phyloP scores from a whole-genome alignment of 1,140 invertebrate species.

The Myzus persicae region DNA sequence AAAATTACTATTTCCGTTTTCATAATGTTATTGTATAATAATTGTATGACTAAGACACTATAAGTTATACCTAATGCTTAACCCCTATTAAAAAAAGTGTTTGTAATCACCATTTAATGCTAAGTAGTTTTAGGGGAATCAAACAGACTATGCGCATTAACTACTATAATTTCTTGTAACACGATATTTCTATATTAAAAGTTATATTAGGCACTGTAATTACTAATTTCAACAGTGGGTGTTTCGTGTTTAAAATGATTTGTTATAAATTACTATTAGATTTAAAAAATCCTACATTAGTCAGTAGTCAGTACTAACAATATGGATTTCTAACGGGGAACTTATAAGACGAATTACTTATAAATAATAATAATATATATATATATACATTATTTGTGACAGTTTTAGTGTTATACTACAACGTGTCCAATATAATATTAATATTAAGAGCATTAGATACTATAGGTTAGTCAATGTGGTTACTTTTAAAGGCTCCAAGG shows the following conservation, averaged over 20 bases:
- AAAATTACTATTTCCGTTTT: conserved; percentile 31
- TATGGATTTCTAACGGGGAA: neutral
- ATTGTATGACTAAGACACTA: neutral
- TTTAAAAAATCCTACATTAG: neutral
- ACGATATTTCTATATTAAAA: neutral
- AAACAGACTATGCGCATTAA: neutral
- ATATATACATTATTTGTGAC: neutral
- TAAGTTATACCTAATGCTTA: neutral
- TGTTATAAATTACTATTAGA: neutral
- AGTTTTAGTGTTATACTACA: neutral
- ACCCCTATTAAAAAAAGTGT: conserved; percentile 8
- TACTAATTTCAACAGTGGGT: neutral
- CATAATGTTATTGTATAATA: neutral
- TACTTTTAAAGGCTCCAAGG: conserved; percentile 35
- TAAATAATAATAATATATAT: conserved; percentile 11
- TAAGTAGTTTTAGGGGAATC: neutral
- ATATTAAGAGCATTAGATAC: conserved; percentile 21
- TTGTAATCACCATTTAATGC: neutral
- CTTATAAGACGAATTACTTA: neutral
- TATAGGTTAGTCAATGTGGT: neutral
- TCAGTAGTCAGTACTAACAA: neutral
- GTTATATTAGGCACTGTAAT: neutral
- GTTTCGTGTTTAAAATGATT: neutral
- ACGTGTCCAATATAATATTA: conserved; percentile 24
- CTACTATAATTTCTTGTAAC: conserved; percentile 7